Evolutionary conservation across 2,113 vertebrate species (phyloP).

Genomic region (Cinclus cinclus): DNA sequence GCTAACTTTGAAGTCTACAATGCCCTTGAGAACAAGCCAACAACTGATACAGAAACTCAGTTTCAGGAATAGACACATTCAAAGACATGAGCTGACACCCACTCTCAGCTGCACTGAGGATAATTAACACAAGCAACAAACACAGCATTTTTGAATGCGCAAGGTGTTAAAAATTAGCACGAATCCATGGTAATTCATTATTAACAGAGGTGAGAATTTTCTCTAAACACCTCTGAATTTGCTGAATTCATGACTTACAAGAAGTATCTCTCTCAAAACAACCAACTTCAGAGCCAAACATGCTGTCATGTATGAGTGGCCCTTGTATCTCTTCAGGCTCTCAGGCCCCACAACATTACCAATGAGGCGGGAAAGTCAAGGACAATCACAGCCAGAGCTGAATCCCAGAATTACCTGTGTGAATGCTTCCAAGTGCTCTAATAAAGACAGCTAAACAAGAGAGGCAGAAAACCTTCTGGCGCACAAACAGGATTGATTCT

Average conservation of each 20-base stretch:
- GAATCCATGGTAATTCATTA: background rate
- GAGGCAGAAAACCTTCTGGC: background rate
- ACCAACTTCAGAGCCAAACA: background rate
- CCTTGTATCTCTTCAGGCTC: background rate
- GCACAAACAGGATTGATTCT: background rate
- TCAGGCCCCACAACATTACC: no score
- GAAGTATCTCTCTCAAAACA: background rate
- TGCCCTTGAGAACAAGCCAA: background rate
- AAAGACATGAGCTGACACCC: background rate
- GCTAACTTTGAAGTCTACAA: background rate
- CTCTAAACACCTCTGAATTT: background rate
- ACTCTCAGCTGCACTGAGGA: background rate
- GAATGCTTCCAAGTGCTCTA: background rate
- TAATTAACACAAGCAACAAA: background rate
- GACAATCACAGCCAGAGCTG: background rate
- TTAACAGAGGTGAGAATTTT: background rate
- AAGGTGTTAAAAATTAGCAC: background rate
- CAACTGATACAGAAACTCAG: background rate
- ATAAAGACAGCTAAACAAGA: background rate
- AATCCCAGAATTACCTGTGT: background rate
- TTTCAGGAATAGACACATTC: background rate
- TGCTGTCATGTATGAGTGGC: background rate
- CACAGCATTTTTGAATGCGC: background rate
- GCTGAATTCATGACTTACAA: background rate
- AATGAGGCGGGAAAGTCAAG: background rate